Conservation (phyloP, 1,140 invertebrate genomes). For the Drosophila azteca region DNA sequence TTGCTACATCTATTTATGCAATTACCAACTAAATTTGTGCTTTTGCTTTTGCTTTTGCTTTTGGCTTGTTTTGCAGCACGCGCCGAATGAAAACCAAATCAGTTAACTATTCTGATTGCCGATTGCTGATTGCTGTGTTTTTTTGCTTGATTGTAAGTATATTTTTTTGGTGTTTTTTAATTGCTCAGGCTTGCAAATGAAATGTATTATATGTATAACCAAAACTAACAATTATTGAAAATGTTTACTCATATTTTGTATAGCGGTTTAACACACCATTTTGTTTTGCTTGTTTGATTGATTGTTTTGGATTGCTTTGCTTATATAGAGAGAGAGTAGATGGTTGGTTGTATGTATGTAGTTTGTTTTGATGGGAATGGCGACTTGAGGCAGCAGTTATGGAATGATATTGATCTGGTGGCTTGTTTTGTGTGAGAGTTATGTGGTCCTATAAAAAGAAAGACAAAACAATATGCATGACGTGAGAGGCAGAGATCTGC, state of each 20-base stretch:
- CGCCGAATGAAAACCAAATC: conserved; percentile 83
- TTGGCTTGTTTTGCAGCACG: conserved; percentile 65
- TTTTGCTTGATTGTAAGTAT: conserved; percentile 17
- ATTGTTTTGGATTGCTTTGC: conserved; percentile 37
- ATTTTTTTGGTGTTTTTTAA: conserved; percentile 16
- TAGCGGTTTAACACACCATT: conserved; percentile 78
- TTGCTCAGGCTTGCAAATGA: conserved; percentile 32
- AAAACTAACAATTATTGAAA: conserved; percentile 16
- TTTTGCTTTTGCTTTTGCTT: conserved; percentile 59
- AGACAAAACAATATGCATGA: conserved; percentile 62
- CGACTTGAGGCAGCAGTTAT: conserved; percentile 48
- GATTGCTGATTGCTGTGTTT: neutral
- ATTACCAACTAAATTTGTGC: conserved; percentile 49
- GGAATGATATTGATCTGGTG: conserved; percentile 58
- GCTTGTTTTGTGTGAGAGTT: conserved; percentile 40
- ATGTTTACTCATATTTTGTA: conserved; percentile 28
- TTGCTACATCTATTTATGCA: conserved; percentile 8
- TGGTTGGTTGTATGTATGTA: conserved; percentile 42
- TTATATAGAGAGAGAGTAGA: conserved; percentile 18
- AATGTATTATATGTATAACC: conserved; percentile 7
- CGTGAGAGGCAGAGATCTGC: conserved; percentile 37
- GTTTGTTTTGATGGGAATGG: neutral
- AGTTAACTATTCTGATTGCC: conserved; percentile 54
- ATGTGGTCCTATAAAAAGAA: conserved; percentile 63
- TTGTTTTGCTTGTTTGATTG: conserved; percentile 19